These are phyloP conservation scores for Chaenodraco wilsoni DNA, from an alignment of 2,797 vertebrate genomes.

Conservation along the genomic window DNA sequence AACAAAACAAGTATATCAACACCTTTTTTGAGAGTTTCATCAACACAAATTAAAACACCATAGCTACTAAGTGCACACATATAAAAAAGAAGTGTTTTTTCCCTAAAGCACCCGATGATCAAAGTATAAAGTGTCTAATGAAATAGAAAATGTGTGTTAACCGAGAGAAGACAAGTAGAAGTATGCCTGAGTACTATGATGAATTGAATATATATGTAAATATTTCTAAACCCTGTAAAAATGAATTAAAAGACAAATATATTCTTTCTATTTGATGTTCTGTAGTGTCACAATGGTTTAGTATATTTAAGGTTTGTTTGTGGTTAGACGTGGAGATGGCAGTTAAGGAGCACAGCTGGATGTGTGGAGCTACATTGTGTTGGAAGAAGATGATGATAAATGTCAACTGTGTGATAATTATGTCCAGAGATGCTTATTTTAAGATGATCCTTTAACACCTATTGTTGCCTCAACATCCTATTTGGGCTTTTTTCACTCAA, in stretches of 20 bases:
- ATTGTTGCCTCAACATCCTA: conserved; percentile 62
- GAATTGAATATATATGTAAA: not conserved
- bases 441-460: conserved; percentile 57
- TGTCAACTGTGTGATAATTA: conserved; percentile 15
- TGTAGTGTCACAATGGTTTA: not conserved
- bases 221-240: not conserved
- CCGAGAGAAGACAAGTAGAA: not conserved
- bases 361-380: not conserved
- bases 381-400: conserved; percentile 29
- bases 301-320: not conserved
- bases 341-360: conserved; percentile 25
- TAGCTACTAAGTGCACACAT: not conserved
- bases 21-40: not conserved
- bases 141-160: not conserved
- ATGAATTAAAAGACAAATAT: not conserved
- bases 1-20: not conserved
- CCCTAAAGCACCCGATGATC: not conserved
- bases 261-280: not conserved
- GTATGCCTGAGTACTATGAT: not conserved
- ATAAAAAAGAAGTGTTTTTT: not conserved
- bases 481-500: conserved; percentile 52
- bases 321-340: no score
- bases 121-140: not conserved
- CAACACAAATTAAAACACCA: not conserved
- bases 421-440: conserved; percentile 48